A percentile compares a stretch with the other conserved stretches of the same genome.
Conservation (phyloP, 2,888 invertebrate genomes). For the Tipula helvola region DNA sequence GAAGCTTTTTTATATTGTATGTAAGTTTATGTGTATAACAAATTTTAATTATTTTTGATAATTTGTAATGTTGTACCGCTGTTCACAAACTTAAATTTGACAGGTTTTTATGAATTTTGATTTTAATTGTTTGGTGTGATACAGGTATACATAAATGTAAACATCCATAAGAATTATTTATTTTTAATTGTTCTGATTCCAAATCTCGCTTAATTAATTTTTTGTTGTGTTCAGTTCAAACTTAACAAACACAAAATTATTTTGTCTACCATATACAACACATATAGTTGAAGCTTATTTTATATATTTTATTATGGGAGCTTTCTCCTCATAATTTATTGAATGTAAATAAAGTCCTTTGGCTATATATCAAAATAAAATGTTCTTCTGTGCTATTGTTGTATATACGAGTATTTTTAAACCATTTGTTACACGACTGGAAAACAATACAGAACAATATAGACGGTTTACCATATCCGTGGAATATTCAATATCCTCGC, state of each 20-base stretch:
- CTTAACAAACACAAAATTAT: too few relatives aligned
- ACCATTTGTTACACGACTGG: background rate
- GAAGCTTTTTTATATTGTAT: background rate
- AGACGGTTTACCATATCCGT: background rate
- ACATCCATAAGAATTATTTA: too few relatives aligned
- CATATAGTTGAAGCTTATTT: too few relatives aligned
- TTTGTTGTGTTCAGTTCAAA: background rate
- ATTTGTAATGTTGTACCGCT: background rate
- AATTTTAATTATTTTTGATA: background rate
- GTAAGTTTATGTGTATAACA: background rate
- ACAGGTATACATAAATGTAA: too few relatives aligned
- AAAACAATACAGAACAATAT: background rate
- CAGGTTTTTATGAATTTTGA: background rate
- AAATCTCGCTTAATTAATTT: background rate
- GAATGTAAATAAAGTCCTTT: background rate
- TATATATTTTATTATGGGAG: too few relatives aligned
- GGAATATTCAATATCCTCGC: background rate
- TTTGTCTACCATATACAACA: too few relatives aligned
- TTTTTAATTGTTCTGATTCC: background rate
- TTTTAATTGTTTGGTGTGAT: background rate
- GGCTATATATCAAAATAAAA: background rate
- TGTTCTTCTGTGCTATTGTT: background rate
- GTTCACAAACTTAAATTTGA: background rate
- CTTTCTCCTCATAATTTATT: background rate
- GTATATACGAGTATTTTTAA: background rate